Evolutionary conservation across 2,888 invertebrate species (phyloP).

Genomic region (Agrotis clavis): DNA sequence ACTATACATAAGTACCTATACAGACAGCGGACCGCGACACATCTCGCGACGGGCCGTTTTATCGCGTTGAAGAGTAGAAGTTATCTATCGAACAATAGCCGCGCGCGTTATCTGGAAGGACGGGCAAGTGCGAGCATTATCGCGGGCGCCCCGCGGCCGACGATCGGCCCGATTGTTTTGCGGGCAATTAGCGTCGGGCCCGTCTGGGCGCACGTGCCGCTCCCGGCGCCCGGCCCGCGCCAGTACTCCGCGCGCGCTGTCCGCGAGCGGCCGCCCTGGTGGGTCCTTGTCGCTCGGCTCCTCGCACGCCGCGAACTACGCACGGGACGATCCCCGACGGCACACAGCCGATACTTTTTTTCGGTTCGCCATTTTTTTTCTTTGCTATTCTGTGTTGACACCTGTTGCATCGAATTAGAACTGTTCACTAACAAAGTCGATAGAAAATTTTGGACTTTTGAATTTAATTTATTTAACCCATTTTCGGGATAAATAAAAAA

Average conservation of each 20-base stretch:
- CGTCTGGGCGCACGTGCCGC: slow-evolving; percentile 82
- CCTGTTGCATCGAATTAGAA: slow-evolving; percentile 59
- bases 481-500: slow-evolving; percentile 22
- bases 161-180: slow-evolving; percentile 88
- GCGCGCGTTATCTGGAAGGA: slow-evolving; percentile 75
- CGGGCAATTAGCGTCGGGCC: slow-evolving; percentile 87
- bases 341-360: slow-evolving; percentile 56
- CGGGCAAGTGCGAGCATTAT: slow-evolving; percentile 76
- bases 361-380: slow-evolving; percentile 59
- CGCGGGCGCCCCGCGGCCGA: slow-evolving; percentile 72
- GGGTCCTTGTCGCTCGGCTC: slow-evolving; percentile 63
- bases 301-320: slow-evolving; percentile 64
- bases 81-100: slow-evolving; percentile 73
- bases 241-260: slow-evolving; percentile 88
- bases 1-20: background rate
- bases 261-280: slow-evolving; percentile 84
- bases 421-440: slow-evolving; percentile 57
- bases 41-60: slow-evolving; percentile 42
- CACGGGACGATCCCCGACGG: slow-evolving; percentile 70
- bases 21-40: slow-evolving; percentile 1
- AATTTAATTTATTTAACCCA: slow-evolving; percentile 36
- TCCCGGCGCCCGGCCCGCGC: slow-evolving; percentile 64
- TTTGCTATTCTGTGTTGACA: slow-evolving; percentile 51
- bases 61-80: slow-evolving; percentile 53
- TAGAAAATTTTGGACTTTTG: slow-evolving; percentile 33